These are phyloP conservation scores for Burhinus bistriatus DNA, from an alignment of 2,113 vertebrate genomes.

Conservation along the genomic window DNA sequence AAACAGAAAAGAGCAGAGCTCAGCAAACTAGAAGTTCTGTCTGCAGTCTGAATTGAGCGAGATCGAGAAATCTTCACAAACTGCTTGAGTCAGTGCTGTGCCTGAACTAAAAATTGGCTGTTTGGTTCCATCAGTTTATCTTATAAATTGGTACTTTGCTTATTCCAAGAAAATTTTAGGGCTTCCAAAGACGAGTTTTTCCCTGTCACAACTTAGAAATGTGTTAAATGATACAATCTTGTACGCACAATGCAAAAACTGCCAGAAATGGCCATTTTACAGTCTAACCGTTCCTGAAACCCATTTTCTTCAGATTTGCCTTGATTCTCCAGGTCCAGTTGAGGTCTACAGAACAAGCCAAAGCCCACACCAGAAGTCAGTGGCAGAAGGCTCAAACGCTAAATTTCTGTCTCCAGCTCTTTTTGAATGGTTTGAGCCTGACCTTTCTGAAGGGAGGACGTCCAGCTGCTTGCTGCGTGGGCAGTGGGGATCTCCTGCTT, in stretches of 20 bases:
- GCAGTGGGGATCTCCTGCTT: background rate
- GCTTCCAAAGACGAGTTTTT: background rate
- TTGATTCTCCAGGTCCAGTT: background rate
- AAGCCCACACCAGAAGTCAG: background rate
- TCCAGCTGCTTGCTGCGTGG: accelerated
- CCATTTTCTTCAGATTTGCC: background rate
- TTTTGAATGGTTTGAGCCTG: background rate
- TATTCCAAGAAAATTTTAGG: background rate
- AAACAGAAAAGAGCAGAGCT: background rate
- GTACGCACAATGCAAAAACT: background rate
- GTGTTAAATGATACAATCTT: background rate
- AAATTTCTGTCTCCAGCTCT: background rate
- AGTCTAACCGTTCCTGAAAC: background rate
- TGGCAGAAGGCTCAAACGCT: background rate
- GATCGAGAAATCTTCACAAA: background rate
- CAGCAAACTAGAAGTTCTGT: background rate
- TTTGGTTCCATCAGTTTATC: background rate
- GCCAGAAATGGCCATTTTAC: background rate
- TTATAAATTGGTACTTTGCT: background rate
- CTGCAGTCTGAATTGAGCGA: background rate
- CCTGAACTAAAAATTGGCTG: background rate
- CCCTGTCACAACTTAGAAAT: background rate
- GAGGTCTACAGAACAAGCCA: background rate
- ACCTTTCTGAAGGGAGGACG: background rate
- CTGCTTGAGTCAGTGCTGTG: background rate